Percentiles rank a stretch among this genome's conserved stretches.
Conservation (phyloP, 2,888 invertebrate genomes). For the Horisme vitalbata region DNA sequence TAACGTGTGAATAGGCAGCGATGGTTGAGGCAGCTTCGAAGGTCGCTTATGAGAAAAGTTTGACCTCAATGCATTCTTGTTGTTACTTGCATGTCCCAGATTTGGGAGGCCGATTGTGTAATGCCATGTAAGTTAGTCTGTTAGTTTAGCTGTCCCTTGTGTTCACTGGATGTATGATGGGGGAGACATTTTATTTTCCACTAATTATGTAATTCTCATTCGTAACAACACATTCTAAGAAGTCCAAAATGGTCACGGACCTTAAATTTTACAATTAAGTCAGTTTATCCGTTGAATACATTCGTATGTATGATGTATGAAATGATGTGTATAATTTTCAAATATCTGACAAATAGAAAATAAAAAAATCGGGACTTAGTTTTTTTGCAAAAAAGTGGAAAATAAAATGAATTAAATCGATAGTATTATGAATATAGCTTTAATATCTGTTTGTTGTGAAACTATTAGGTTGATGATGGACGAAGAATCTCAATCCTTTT, state of each 20-base stretch:
- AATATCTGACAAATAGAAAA: too few relatives aligned
- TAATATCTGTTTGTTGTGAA: neutral
- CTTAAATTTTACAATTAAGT: too few relatives aligned
- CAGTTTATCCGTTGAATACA: too few relatives aligned
- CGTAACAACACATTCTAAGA: too few relatives aligned
- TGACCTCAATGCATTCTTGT: constrained; percentile 58
- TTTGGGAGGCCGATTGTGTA: constrained; percentile 43
- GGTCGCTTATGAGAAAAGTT: constrained; percentile 64
- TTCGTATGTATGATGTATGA: too few relatives aligned
- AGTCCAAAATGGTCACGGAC: too few relatives aligned
- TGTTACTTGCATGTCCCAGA: constrained; percentile 45
- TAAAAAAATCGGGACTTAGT: too few relatives aligned
- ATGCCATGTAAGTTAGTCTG: constrained; percentile 24
- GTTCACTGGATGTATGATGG: constrained; percentile 4
- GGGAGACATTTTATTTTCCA: constrained; percentile 1
- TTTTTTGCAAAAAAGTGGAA: neutral
- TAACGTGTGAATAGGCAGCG: constrained; percentile 45
- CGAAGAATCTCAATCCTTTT: constrained; percentile 10
- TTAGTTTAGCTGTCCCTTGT: constrained; percentile 16
- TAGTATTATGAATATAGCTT: constrained; percentile 13
- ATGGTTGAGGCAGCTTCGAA: constrained; percentile 44
- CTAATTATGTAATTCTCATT: too few relatives aligned
- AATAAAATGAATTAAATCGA: constrained; percentile 5
- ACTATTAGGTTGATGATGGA: neutral
- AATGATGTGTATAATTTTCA: too few relatives aligned